A percentile compares a stretch with the other conserved stretches of the same genome.
phyloP scores from a whole-genome alignment of 1,140 invertebrate species.

The Eciton burchellii region DNA sequence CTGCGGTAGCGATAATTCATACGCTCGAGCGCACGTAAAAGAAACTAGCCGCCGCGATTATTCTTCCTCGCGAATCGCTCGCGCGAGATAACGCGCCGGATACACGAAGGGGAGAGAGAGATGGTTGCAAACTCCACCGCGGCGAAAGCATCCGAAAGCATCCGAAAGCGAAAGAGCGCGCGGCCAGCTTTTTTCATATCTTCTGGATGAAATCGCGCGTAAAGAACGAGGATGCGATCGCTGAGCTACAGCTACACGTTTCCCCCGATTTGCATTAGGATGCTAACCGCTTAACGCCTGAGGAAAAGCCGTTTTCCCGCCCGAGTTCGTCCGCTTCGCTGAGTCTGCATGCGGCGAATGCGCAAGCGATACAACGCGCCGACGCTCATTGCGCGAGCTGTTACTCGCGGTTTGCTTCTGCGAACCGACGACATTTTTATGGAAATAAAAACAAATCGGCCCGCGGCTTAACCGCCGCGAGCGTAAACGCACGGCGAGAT shows the following conservation, averaged over 20 bases:
- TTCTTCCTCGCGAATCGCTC: background rate
- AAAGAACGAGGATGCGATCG: constrained; percentile 28
- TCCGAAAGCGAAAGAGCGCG: constrained; percentile 17
- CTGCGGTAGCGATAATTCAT: constrained; percentile 1
- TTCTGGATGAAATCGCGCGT: constrained; percentile 44
- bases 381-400: constrained; percentile 45
- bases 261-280: constrained; percentile 55
- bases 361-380: constrained; percentile 14
- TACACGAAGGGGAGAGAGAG: background rate
- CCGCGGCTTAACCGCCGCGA: constrained; percentile 55
- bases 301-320: constrained; percentile 46
- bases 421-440: background rate
- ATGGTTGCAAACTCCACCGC: constrained; percentile 9
- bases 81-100: background rate
- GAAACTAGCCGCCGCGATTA: background rate
- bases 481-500: constrained; percentile 62
- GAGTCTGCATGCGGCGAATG: constrained; percentile 30
- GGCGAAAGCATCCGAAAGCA: constrained; percentile 13
- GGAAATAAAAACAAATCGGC: constrained; percentile 38
- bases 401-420: constrained; percentile 19
- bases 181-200: constrained; percentile 54
- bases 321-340: constrained; percentile 42
- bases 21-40: background rate
- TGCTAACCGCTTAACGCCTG: constrained; percentile 51
- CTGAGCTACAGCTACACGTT: constrained; percentile 43